A percentile compares a stretch with the other conserved stretches of the same genome.
Evolutionary conservation across 2,797 vertebrate species (phyloP).

Genomic region (Tenualosa thibaudeaui): DNA sequence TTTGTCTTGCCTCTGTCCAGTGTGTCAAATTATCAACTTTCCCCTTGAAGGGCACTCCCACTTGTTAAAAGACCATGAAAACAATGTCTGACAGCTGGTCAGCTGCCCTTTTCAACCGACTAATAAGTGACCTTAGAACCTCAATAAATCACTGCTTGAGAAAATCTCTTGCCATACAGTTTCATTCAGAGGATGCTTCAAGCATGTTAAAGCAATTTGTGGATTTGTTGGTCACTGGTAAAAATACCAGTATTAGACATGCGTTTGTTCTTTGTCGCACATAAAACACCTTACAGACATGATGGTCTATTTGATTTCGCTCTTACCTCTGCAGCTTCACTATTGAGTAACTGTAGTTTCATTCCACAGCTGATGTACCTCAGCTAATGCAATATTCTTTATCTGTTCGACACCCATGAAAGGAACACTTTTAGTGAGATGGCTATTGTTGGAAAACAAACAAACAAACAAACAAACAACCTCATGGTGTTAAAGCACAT

Average conservation of each 20-base stretch:
- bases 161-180: not conserved
- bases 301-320: too few species aligned
- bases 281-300: not conserved
- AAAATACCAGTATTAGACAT: not conserved
- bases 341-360: not conserved
- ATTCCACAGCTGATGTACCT: not conserved
- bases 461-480: too few species aligned
- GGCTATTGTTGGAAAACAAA: not conserved
- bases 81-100: not conserved
- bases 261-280: not conserved
- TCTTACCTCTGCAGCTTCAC: too few species aligned
- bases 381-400: not conserved
- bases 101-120: not conserved
- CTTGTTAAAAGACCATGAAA: not conserved
- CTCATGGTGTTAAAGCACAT: not conserved
- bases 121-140: not conserved
- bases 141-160: not conserved
- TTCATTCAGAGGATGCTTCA: not conserved
- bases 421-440: not conserved
- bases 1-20: not conserved
- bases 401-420: not conserved
- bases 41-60: not conserved
- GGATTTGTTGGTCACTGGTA: not conserved
- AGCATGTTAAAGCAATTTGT: not conserved
- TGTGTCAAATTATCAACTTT: constrained; percentile 11